A percentile compares a stretch with the other conserved stretches of the same genome.
Conservation (phyloP, 2,797 vertebrate genomes). For the Acestrorhynchus altus region DNA sequence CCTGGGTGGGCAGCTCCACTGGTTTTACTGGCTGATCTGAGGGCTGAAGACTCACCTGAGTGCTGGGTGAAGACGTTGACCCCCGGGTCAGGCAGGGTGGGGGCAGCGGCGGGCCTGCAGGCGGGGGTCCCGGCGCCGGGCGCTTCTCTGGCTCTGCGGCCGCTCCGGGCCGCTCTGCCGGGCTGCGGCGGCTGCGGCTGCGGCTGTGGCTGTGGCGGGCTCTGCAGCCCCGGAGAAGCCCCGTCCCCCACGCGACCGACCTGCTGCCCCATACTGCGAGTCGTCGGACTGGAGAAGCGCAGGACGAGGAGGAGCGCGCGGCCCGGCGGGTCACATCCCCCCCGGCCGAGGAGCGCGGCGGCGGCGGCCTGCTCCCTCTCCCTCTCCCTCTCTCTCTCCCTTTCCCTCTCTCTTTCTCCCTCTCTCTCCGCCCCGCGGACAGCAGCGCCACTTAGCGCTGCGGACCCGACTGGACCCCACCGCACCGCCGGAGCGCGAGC, state of each 20-base stretch:
- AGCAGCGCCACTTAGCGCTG: conserved; percentile 16
- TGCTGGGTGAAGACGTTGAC: conserved; percentile 95
- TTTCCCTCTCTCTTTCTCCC: conserved; percentile 54
- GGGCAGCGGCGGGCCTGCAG: conserved; percentile 72
- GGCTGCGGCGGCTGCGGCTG: conserved; percentile 71
- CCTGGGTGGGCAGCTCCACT: no score
- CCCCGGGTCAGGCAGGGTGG: conserved; percentile 82
- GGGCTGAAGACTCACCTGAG: conserved; percentile 91
- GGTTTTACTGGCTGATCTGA: no score
- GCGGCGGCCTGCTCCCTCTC: conserved; percentile 73
- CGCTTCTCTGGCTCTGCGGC: conserved; percentile 83
- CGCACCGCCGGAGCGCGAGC: background rate
- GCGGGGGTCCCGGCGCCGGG: conserved; percentile 76
- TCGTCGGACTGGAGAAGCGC: conserved; percentile 70
- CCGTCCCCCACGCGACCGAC: conserved; percentile 96
- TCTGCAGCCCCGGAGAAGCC: conserved; percentile 84
- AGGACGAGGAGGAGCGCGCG: conserved; percentile 76
- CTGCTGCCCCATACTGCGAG: conserved; percentile 93
- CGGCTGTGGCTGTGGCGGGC: conserved; percentile 77
- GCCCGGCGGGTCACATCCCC: conserved; percentile 88
- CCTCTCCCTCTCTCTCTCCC: conserved; percentile 64
- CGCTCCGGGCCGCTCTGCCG: conserved; percentile 81
- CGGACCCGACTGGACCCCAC: conserved; percentile 29
- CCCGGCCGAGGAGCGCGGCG: conserved; percentile 59
- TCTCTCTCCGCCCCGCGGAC: conserved; percentile 51